Base-by-base conservation (phyloP, 2,797 vertebrate species). In the Xenentodon cancila region DNA sequence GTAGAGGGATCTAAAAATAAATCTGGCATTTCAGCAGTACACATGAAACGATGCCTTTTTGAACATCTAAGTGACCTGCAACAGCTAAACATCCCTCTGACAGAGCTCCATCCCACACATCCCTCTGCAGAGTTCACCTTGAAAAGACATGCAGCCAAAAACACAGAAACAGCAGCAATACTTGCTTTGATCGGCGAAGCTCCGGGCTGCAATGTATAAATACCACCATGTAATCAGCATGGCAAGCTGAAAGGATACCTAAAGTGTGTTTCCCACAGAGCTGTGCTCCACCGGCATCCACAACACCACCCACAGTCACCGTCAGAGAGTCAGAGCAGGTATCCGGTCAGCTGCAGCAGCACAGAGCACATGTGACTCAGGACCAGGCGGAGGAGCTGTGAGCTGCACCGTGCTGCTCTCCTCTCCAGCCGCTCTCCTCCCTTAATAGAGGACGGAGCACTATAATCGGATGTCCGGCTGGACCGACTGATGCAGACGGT, bases 211-310 rank as follows among this genome's bases (percentile, higher is more conserved):
- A 53, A 94, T 75, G 82, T 93, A 94, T 53, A 93, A 77, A 84
- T 84, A 91, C 92, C 93, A 94, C 75, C 87, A 92, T 70, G 85
- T 91, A 54, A 92, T 84, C 60, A 93, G 73, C 93, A 94, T 93
- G 87, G 81, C 86, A 81, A 54, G 52, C 72, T 65, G 71, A 68
- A 16, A 15, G 47, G 73, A 75, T 53, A 59, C 59, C 76, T 79
- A 69, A 55, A 57, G 62, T 46, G 71, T 55, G 69, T 51, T 52
- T 55, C 42, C 61, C 54, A 64, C 59, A 63, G 77, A 82, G 68
- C 69, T 71, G 55, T 1, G 55, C 44, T 20, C 18, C 57, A 47
- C 63, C 70, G 61, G 76, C 82, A 86, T 85, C 75, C 65, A 77
- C 70, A 51, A 68, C 77, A 71, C 63, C 59, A 72, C 75, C 63